Evolutionary conservation across 2,797 vertebrate genomes (phyloP), one percentile per base, ranked within the genome.

Genomic region (Xenentodon cancila): DNA sequence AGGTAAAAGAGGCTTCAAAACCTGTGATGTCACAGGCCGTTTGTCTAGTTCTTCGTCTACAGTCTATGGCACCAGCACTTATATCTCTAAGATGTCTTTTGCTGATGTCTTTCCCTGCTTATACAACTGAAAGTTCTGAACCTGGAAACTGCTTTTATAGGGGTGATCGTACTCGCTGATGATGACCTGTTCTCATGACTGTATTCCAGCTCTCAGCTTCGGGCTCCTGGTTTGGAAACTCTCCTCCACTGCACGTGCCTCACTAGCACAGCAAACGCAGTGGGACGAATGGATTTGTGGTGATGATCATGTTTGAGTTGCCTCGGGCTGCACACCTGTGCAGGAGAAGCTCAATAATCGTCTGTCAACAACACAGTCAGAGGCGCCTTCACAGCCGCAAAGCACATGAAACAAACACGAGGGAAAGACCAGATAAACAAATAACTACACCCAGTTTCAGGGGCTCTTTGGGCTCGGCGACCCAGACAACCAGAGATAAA

Each of bases 211-310:
- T 25, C 25, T 25, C 25, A 25, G 25, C 3, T 52, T 47, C 63
- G 52, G 48, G 44, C 17, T 9, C 62, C 77, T 53, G 74, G 76
- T 80, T 53, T 59, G 62, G 68, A 50, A 9, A 22, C 44, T 5
- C 2, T 25, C 25, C 25, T 25, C 25, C 25, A 5, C 25, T 25
- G 19, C 32, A 32, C 32, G 32, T 7, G 32, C 32, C 1, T 1
- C 8, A 1, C 32, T 2, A 27, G 37, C n/a, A 32, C 19, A 59
- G 45, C 60, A 74, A 67, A 71, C 78, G 73, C 64, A 21, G 65
- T 0, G n/a, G 62, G 70, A 57, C 58, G 53, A 68, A 84, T 81
- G 67, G 80, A 85, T 88, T 69, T 66, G 15, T 72, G 75, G 37
- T 56, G 71, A 83, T 67, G 70, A 30, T 58, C 42, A 1, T 27